A percentile compares a stretch with the other conserved stretches of the same genome.
Conservation (phyloP, 2,888 invertebrate genomes). For the Calliphora vomitoria region DNA sequence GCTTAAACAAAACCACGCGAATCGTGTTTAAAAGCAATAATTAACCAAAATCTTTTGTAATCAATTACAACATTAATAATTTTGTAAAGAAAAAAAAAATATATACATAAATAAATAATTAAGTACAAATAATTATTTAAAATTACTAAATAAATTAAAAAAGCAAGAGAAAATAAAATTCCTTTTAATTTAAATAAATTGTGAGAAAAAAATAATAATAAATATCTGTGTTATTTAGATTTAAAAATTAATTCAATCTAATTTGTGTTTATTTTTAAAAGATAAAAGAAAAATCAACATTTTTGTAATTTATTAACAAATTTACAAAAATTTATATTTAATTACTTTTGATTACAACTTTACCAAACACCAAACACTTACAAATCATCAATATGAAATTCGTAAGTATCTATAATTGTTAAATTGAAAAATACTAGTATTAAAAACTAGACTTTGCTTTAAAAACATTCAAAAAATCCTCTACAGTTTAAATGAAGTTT, state of each 20-base stretch:
- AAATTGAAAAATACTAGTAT: background rate
- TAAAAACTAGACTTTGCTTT: slow-evolving; percentile 46
- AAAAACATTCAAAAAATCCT: slow-evolving; percentile 31
- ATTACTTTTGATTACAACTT: slow-evolving; percentile 58
- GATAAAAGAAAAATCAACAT: background rate
- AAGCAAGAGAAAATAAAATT: slow-evolving; percentile 22
- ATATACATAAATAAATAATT: slow-evolving; percentile 30
- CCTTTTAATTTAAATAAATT: slow-evolving; percentile 40
- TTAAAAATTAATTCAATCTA: slow-evolving; percentile 15
- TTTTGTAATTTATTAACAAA: slow-evolving; percentile 47
- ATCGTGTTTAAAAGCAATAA: slow-evolving; percentile 51
- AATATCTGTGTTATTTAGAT: slow-evolving; percentile 47
- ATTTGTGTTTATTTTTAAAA: slow-evolving; percentile 22
- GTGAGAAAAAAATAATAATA: slow-evolving; percentile 6
- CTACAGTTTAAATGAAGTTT: background rate
- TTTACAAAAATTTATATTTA: slow-evolving; percentile 41
- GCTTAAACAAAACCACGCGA: slow-evolving; percentile 52
- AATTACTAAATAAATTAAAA: slow-evolving; percentile 7
- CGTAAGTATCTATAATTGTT: slow-evolving; percentile 68
- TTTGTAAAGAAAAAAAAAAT: slow-evolving; percentile 48
- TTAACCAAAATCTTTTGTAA: slow-evolving; percentile 59
- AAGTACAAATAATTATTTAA: slow-evolving; percentile 36
- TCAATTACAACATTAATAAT: slow-evolving; percentile 63
- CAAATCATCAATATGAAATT: slow-evolving; percentile 73
- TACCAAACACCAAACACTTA: slow-evolving; percentile 15